These are phyloP conservation scores for Cheirogaleus medius DNA, from an alignment of 2,113 vertebrate genomes.

Conservation along the genomic window DNA sequence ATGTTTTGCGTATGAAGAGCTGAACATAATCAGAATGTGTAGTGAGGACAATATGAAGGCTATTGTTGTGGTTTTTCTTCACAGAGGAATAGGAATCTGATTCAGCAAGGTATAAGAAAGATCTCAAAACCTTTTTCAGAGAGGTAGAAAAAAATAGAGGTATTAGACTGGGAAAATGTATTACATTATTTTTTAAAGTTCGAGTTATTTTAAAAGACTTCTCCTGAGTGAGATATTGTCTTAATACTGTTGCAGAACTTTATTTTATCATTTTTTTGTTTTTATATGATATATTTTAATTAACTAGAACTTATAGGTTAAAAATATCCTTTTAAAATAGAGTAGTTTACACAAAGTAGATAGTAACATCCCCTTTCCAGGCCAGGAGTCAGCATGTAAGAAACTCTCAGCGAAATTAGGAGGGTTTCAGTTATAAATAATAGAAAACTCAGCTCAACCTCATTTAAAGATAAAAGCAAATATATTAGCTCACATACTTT, in stretches of 20 bases:
- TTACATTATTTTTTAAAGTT: background rate
- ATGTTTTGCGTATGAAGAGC: background rate
- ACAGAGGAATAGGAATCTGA: background rate
- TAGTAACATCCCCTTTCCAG: background rate
- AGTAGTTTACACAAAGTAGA: background rate
- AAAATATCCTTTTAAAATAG: background rate
- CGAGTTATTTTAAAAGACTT: background rate
- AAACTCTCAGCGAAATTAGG: background rate
- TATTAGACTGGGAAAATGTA: background rate
- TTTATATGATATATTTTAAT: conserved; percentile 1
- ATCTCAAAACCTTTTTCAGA: conserved; percentile 4
- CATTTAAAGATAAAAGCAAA: background rate
- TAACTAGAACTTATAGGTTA: background rate
- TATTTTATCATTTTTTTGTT: background rate
- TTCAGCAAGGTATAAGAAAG: background rate
- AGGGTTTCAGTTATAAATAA: background rate
- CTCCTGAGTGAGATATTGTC: background rate
- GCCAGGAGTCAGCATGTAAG: background rate
- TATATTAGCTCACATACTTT: background rate
- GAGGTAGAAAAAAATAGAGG: background rate
- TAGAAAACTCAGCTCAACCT: background rate
- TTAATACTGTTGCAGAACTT: background rate
- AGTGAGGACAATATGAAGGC: background rate
- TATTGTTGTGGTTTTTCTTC: background rate
- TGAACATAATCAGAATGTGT: background rate